phyloP scores from a whole-genome alignment of 1,140 invertebrate species.

The Luehdorfia chinensis region DNA sequence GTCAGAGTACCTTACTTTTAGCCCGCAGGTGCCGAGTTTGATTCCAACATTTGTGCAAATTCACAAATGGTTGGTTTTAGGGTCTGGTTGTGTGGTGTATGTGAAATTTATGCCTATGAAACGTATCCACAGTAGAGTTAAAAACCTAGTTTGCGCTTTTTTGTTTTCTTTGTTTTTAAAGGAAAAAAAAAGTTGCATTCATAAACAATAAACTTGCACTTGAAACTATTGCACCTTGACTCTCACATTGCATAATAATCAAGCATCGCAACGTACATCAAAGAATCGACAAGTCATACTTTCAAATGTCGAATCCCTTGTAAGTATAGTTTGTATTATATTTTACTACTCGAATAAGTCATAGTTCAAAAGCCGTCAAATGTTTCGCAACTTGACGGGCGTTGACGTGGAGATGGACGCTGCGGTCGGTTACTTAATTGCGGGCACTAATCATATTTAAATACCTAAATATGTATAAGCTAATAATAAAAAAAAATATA shows the following conservation, averaged over 20 bases:
- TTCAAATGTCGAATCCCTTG: conserved; percentile 56
- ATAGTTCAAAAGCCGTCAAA: conserved; percentile 56
- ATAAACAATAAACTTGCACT: too few relatives aligned
- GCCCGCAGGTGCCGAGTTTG: too few relatives aligned
- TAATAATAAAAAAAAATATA: conserved; percentile 5
- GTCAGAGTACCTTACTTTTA: too few relatives aligned
- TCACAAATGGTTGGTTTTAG: too few relatives aligned
- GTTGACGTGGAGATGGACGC: conserved; percentile 22
- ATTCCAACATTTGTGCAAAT: too few relatives aligned
- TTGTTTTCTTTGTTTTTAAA: too few relatives aligned
- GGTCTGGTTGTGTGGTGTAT: too few relatives aligned
- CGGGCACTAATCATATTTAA: conserved; percentile 7
- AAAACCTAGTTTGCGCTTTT: too few relatives aligned
- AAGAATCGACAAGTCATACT: conserved; percentile 52
- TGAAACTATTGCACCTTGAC: conserved; percentile 35
- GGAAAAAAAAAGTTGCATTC: too few relatives aligned
- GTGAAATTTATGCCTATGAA: too few relatives aligned
- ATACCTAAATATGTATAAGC: not conserved
- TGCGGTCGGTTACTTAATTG: conserved; percentile 11
- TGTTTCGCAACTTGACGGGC: conserved; percentile 49
- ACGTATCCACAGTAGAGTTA: too few relatives aligned
- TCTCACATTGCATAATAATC: too few relatives aligned
- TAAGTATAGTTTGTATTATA: conserved; percentile 52
- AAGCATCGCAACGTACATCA: conserved; percentile 19
- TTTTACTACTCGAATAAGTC: conserved; percentile 48